Percentiles rank a stretch among this genome's conserved stretches.
These are phyloP conservation scores for Carcina quercana DNA, from an alignment of 2,888 invertebrate species.

Conservation along the genomic window DNA sequence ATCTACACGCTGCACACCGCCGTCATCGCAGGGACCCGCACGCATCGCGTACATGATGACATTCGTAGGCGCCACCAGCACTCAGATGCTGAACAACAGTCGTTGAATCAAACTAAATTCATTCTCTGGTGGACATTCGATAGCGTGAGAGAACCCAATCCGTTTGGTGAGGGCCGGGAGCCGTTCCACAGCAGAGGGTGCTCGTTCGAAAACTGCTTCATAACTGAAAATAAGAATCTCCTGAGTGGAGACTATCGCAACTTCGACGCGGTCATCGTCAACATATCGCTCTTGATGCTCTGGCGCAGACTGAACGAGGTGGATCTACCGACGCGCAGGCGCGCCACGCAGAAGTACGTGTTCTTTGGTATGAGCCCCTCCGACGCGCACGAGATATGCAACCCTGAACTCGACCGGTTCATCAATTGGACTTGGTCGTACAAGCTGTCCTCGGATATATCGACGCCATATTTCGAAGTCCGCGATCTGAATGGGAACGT, in stretches of 20 bases:
- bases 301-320: constrained; percentile 23
- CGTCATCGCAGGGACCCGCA: constrained; percentile 24
- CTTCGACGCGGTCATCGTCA: constrained; percentile 51
- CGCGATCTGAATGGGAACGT: constrained; percentile 30
- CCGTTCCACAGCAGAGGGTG: constrained; percentile 39
- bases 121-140: constrained; percentile 43
- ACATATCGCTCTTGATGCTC: constrained; percentile 26
- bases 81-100: constrained; percentile 16
- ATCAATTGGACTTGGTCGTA: constrained; percentile 68
- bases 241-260: constrained; percentile 30
- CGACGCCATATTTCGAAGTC: constrained; percentile 49
- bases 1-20: constrained; percentile 49
- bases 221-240: constrained; percentile 39
- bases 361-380: constrained; percentile 44
- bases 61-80: constrained; percentile 16
- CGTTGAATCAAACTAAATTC: constrained; percentile 42
- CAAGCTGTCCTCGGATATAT: constrained; percentile 51
- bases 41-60: too few species aligned
- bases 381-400: constrained; percentile 38
- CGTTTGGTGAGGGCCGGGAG: constrained; percentile 29
- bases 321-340: constrained; percentile 31
- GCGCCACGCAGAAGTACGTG: constrained; percentile 44
- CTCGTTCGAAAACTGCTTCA: constrained; percentile 38
- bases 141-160: constrained; percentile 7
- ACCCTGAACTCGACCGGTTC: constrained; percentile 33